Conservation (phyloP, 2,113 vertebrate genomes). For the Strix uralensis region DNA sequence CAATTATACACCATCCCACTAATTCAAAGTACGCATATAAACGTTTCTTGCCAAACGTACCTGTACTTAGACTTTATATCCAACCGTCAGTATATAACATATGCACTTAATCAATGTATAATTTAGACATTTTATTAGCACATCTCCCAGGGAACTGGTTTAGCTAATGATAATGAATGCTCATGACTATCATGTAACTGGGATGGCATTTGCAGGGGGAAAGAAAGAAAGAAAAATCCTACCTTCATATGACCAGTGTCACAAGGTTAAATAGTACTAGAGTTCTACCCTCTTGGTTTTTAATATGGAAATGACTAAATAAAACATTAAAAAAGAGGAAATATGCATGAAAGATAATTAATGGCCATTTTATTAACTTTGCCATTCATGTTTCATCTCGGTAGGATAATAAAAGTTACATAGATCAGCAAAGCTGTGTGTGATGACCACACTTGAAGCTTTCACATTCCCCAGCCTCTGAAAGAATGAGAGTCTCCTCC, state of each 20-base stretch:
- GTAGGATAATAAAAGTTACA: constrained; percentile 28
- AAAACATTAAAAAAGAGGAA: constrained; percentile 20
- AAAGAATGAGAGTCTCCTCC: background rate
- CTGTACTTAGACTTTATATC: background rate
- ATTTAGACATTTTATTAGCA: constrained; percentile 23
- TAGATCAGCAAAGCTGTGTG: background rate
- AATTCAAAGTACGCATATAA: background rate
- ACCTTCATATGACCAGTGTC: background rate
- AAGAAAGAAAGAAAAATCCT: background rate
- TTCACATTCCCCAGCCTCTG: background rate
- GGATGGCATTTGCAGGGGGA: background rate
- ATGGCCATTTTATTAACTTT: constrained; percentile 41
- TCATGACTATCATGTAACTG: background rate
- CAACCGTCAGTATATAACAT: background rate
- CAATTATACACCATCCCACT: background rate
- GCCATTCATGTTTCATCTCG: background rate
- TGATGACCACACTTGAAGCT: background rate
- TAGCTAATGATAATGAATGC: constrained; percentile 36
- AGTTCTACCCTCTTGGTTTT: background rate
- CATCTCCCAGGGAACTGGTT: constrained; percentile 42
- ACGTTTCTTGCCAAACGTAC: background rate
- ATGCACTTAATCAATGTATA: constrained; percentile 34
- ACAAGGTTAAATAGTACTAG: background rate
- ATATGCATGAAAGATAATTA: constrained; percentile 15
- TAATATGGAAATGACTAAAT: constrained; percentile 22